These are phyloP conservation scores for Meles meles DNA, from an alignment of 2,113 vertebrate species.

Conservation along the genomic window DNA sequence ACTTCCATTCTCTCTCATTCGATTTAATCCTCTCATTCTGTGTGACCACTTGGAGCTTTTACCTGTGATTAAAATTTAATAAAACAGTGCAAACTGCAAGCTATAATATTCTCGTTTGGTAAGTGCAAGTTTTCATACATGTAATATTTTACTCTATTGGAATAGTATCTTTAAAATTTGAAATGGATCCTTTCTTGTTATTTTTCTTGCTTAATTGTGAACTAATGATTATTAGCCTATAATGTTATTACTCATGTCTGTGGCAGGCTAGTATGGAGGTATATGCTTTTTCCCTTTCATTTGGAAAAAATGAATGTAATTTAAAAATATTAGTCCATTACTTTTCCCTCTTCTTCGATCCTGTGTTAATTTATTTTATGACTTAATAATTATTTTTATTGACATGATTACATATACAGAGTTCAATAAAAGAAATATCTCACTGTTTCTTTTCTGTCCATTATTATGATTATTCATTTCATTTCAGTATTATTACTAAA, in stretches of 20 bases:
- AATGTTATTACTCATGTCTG: neutral
- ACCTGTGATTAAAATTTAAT: slow-evolving; percentile 18
- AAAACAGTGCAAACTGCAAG: neutral
- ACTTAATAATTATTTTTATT: neutral
- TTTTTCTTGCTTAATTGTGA: neutral
- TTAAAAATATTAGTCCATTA: neutral
- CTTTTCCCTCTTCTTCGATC: neutral
- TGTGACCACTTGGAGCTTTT: neutral
- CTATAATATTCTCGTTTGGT: neutral
- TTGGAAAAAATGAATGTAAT: neutral
- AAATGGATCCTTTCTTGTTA: neutral
- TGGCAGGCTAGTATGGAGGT: neutral
- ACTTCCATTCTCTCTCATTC: neutral
- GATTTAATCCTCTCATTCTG: neutral
- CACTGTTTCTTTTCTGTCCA: neutral
- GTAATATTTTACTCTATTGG: neutral
- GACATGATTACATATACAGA: neutral
- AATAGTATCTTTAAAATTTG: neutral
- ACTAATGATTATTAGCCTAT: neutral
- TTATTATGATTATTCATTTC: neutral
- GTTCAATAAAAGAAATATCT: neutral
- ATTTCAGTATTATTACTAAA: neutral
- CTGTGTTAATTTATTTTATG: neutral
- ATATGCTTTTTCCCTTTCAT: neutral
- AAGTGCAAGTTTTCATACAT: neutral